Conservation (phyloP, 2,113 vertebrate genomes). For the Macquaria ambigua region DNA sequence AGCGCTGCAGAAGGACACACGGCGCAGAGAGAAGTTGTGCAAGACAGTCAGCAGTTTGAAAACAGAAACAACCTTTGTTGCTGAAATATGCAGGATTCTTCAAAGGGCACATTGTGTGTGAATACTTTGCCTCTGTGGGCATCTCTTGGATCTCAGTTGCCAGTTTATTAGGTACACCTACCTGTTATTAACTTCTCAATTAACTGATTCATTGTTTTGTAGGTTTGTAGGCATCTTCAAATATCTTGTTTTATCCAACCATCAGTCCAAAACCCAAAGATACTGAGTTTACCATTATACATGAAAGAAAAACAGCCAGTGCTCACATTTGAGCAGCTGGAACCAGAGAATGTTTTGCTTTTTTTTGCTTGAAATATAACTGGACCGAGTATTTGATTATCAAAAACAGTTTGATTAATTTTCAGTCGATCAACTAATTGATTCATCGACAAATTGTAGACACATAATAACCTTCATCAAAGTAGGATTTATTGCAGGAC, state of each 20-base stretch:
- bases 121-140: slow-evolving; percentile 30
- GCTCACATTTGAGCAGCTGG: too few relatives aligned
- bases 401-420: neutral
- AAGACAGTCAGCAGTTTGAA: slow-evolving; percentile 49
- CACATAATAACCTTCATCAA: too few relatives aligned
- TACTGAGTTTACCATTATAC: neutral
- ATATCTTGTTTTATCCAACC: neutral
- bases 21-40: slow-evolving; percentile 2
- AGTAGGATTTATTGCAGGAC: too few relatives aligned
- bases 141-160: neutral
- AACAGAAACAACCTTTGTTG: slow-evolving; percentile 71
- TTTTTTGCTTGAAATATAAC: neutral
- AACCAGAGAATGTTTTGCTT: neutral
- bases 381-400: neutral
- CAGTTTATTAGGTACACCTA: slow-evolving; percentile 3
- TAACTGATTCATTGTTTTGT: neutral
- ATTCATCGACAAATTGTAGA: neutral
- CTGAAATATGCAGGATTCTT: slow-evolving; percentile 59
- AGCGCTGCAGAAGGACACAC: neutral
- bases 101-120: slow-evolving; percentile 60
- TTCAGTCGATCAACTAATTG: neutral
- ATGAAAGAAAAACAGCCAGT: neutral
- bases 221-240: neutral
- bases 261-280: neutral
- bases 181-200: neutral